These are phyloP conservation scores for Brachyptera putata DNA, from an alignment of 2,888 invertebrate species.

Conservation along the genomic window DNA sequence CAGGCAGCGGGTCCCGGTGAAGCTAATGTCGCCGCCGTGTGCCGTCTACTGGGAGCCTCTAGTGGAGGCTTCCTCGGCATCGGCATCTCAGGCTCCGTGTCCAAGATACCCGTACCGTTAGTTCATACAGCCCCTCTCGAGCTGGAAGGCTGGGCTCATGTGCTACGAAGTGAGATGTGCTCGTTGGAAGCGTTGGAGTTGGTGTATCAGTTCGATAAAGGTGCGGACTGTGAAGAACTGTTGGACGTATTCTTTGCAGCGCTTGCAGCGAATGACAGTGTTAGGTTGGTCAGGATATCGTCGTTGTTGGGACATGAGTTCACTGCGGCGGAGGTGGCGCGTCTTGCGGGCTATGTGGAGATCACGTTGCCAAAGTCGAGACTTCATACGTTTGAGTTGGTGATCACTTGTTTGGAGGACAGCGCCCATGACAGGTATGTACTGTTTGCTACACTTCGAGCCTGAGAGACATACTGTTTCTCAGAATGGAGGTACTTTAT, in stretches of 20 bases:
- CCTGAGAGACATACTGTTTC: no score
- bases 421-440: slow-evolving; percentile 47
- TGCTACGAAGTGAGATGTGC: slow-evolving; percentile 48
- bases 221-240: slow-evolving; percentile 40
- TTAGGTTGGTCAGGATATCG: slow-evolving; percentile 50
- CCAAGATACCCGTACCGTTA: slow-evolving; percentile 34
- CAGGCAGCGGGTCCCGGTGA: slow-evolving; percentile 52
- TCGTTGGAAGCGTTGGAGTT: slow-evolving; percentile 50
- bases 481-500: no score
- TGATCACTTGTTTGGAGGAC: slow-evolving; percentile 52
- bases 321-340: slow-evolving; percentile 49
- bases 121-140: slow-evolving; percentile 47
- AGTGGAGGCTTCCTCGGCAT: slow-evolving; percentile 41
- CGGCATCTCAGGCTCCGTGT: slow-evolving; percentile 30
- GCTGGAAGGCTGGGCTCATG: slow-evolving; percentile 51
- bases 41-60: slow-evolving; percentile 48
- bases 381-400: slow-evolving; percentile 51
- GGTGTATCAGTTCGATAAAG: slow-evolving; percentile 49
- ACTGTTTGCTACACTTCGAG: no score
- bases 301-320: slow-evolving; percentile 52
- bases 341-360: slow-evolving; percentile 48
- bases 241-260: slow-evolving; percentile 51
- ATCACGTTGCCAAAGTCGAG: slow-evolving; percentile 48
- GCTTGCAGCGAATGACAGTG: slow-evolving; percentile 50
- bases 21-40: slow-evolving; percentile 51